Evolutionary conservation across 2,113 vertebrate genomes (phyloP), one percentile per base, ranked within the genome.

Genomic region (Plotosus lineatus): DNA sequence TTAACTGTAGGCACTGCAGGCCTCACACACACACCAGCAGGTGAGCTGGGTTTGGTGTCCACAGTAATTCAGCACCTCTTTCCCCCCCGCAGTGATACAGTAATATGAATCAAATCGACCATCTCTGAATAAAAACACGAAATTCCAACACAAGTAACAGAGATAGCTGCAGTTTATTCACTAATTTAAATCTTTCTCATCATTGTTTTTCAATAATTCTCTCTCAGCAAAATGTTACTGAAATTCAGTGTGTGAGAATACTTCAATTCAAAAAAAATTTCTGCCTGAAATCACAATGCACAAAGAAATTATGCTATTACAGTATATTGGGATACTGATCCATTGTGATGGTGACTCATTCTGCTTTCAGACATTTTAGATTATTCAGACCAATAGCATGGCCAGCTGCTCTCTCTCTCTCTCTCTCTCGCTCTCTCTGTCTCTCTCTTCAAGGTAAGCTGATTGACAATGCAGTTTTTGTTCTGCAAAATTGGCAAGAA

Each of bases 1-100:
- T 65, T 17, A n/a, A 72, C 72, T 71, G 21, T 51, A 73, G 76
- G 63, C 77, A 80, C 55, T 71, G 44, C 28, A 73, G 31, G 75
- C n/a, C 56, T 73, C 50, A 65, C 38, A 50, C 65, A 42, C 63
- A 46, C 3, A n/a, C 50, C 31, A 48, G 31, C 69, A 42, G 61
- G 58, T 69, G 63, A n/a, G 23, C 33, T 58, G 44, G 40, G 26
- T 63, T 40, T 60, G 46, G 26, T 58, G 23, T 60, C 50, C n/a
- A 33, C 56, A 75, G 55, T 68, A 66, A 15, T 72, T 68, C n/a
- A 65, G 58, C 46, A 51, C 33, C 11, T 69, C 36, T 69, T 4
- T 42, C 38, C 40, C 74, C 40, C 74, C 44, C 23, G 48, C 38
- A 48, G 75, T 2, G 56, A 61, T 60, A 33, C 23, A 60, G 53